These are phyloP conservation scores for Euproctis similis DNA, from an alignment of 2,888 invertebrate genomes.

Conservation along the genomic window DNA sequence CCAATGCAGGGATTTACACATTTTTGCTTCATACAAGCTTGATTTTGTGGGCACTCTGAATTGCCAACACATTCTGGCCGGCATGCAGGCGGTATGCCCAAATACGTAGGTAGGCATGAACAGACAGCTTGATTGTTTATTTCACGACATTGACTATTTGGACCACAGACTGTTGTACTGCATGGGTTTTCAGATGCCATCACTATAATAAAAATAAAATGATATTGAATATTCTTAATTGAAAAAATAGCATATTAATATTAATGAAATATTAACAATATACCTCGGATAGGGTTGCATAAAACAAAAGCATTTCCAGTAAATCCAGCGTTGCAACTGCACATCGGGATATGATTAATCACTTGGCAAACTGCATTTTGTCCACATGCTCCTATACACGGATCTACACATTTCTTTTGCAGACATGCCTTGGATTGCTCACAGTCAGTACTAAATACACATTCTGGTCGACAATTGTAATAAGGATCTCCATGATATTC, in stretches of 20 bases:
- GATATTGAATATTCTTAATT: not conserved
- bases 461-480: conserved; percentile 85
- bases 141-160: conserved; percentile 80
- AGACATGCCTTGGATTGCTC: conserved; percentile 81
- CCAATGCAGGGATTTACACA: conserved; percentile 85
- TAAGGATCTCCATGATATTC: conserved; percentile 86
- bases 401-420: conserved; percentile 83
- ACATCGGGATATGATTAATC: conserved; percentile 81
- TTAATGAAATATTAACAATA: not conserved
- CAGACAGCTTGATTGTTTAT: conserved; percentile 81
- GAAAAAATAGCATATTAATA: not conserved
- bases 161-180: conserved; percentile 83
- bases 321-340: conserved; percentile 79
- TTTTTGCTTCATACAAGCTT: conserved; percentile 82
- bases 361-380: conserved; percentile 76
- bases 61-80: conserved; percentile 84
- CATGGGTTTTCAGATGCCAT: conserved; percentile 73
- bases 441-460: conserved; percentile 85
- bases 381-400: conserved; percentile 84
- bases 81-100: conserved; percentile 83
- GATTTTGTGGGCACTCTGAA: conserved; percentile 80
- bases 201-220: too few species aligned
- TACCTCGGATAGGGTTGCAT: conserved; percentile 76
- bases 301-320: conserved; percentile 75
- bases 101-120: conserved; percentile 81